Percentiles rank a stretch among this genome's conserved stretches.
Conservation (phyloP, 2,113 vertebrate species). For the Vulpes vulpes region DNA sequence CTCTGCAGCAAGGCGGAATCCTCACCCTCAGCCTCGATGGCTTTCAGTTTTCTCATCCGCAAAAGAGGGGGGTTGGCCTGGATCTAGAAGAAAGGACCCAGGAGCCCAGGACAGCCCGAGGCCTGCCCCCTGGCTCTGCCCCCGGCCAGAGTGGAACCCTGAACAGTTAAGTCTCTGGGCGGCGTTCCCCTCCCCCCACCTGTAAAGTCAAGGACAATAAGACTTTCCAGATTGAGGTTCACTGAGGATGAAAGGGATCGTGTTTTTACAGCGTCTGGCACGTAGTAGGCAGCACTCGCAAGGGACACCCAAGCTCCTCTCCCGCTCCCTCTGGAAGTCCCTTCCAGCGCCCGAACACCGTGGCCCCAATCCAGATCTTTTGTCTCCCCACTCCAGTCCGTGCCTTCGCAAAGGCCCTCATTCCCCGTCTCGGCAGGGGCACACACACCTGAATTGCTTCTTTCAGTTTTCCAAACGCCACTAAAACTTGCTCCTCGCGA, state of each 20-base stretch:
- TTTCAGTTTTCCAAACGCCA: slow-evolving; percentile 65
- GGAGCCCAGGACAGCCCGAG: neutral
- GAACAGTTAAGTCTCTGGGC: neutral
- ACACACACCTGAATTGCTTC: slow-evolving; percentile 37
- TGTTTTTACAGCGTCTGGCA: slow-evolving; percentile 45
- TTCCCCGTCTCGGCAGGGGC: neutral
- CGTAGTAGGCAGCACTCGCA: neutral
- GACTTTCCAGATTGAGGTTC: neutral
- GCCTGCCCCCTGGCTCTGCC: neutral
- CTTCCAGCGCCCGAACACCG: neutral
- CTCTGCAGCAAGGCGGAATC: slow-evolving; percentile 30
- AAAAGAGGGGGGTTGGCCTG: slow-evolving; percentile 42
- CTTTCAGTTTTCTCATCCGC: slow-evolving; percentile 42
- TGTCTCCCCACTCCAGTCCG: slow-evolving; percentile 27
- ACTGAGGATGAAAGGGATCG: neutral
- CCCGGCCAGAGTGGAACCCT: neutral
- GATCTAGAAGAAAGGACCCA: neutral
- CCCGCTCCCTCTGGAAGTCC: neutral
- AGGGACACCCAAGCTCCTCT: neutral
- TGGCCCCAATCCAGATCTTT: slow-evolving; percentile 62
- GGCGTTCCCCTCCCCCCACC: neutral
- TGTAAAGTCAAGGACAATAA: slow-evolving; percentile 38
- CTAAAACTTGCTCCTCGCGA: slow-evolving; percentile 60
- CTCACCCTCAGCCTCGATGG: neutral
- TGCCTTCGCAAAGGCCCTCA: neutral